Base-by-base conservation (phyloP, 2,797 vertebrate genomes). In the Pachyuromys duprasi region DNA sequence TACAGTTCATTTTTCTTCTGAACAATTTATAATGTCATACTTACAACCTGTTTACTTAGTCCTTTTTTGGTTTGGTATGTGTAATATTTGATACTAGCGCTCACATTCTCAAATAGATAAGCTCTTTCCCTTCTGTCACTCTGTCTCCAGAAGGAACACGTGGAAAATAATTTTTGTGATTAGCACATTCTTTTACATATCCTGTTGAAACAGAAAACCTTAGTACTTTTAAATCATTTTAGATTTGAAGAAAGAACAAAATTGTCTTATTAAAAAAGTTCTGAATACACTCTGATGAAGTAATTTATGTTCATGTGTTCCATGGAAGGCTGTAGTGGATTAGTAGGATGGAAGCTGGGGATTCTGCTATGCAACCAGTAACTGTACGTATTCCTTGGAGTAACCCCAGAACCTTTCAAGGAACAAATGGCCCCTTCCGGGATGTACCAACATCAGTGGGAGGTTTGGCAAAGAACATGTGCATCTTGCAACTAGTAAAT, bases 201-300 rank as follows among this genome's bases (percentile, higher is more conserved):
- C 89, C 86, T 93, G 42, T 93, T 91, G 36, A 92, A 92, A 82
- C n/a, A 57, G 36, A 95, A 81, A 87, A 93, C 91, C 67, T 92
- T 91, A 82, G 67, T 82, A 49, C 75, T 78, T 90, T 80, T 62
- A 80, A 92, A 55, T 72, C 8, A 57, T 84, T 97, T 91, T 63
- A 79, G 31, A 63, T 80, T 94, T 89, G 13, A 93, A 86, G n/a
- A 83, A 65, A 57, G 86, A 81, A n/a, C 70, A 86, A 90, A 76
- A 69, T 81, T 39, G 53, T 87, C 39, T 60, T 53, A 74, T 92
- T 82, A 78, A 75, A 79, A 70, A 75, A 67, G 20, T 39, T 92
- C 70, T 95, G 78, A 96, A 80, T 97, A 55, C 12, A 89, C 84
- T 89, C 90, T 95, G 86, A 92, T 92, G 78, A 95, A 91, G 82